These are phyloP conservation scores for Aphidius ervi DNA, from an alignment of 1,140 invertebrate species.

Conservation along the genomic window DNA sequence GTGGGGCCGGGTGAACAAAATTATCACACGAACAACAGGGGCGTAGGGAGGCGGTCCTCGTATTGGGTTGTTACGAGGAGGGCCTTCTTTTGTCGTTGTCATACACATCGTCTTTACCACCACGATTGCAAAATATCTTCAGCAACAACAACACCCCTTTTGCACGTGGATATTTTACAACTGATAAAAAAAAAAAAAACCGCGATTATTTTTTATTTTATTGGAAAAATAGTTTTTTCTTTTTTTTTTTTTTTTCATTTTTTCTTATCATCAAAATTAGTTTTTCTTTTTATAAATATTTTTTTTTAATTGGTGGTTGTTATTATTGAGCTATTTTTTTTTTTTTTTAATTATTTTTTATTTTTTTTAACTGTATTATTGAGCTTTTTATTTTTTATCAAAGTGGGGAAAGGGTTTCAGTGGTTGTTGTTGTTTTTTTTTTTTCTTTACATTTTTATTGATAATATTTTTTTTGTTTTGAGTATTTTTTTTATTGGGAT, in stretches of 20 bases:
- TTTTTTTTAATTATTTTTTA: no score
- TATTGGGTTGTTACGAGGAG: slow-evolving; percentile 35
- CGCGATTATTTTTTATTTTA: not conserved
- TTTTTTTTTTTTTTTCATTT: not conserved
- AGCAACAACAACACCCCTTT: slow-evolving; percentile 16
- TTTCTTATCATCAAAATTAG: no score
- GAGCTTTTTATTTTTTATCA: no score
- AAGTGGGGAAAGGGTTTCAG: no score
- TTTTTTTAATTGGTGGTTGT: no score
- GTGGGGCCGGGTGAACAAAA: slow-evolving; percentile 27
- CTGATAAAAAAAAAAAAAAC: not conserved
- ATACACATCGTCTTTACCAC: not conserved
- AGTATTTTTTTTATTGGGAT: no score
- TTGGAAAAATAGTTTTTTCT: not conserved
- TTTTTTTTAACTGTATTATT: no score
- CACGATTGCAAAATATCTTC: not conserved
- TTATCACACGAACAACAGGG: slow-evolving; percentile 28
- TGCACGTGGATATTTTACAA: slow-evolving; percentile 24
- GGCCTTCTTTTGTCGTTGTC: slow-evolving; percentile 31
- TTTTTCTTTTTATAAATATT: no score
- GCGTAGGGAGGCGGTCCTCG: slow-evolving; percentile 41
- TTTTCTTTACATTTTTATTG: no score
- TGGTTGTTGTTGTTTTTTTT: no score
- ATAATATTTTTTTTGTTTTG: no score
- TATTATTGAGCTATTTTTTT: no score